phyloP scores from a whole-genome alignment of 2,797 vertebrate species.

The Pseudochromis fuscus region DNA sequence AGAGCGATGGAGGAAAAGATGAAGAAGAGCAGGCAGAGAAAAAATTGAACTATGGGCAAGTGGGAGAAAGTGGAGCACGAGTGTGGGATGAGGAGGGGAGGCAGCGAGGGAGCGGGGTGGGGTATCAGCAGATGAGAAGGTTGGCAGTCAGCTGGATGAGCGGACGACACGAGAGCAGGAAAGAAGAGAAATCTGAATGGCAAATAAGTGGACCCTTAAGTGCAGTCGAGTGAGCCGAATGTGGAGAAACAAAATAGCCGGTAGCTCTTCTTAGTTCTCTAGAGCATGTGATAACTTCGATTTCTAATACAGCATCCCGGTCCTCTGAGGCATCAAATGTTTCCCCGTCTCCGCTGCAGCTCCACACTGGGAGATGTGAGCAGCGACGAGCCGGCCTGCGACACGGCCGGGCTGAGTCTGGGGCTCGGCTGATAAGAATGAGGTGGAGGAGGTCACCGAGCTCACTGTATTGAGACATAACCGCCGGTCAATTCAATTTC shows the following conservation, averaged over 20 bases:
- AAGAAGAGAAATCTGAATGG: constrained; percentile 45
- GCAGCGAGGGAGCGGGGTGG: constrained; percentile 36
- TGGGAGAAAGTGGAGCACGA: constrained; percentile 20
- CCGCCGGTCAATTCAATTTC: constrained; percentile 79
- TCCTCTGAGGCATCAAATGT: constrained; percentile 66
- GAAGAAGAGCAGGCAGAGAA: constrained; percentile 44
- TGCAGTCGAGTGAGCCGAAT: constrained; percentile 62
- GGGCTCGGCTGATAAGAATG: constrained; percentile 76
- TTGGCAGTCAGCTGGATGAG: constrained; percentile 36
- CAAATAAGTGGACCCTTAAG: constrained; percentile 47
- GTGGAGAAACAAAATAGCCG: constrained; percentile 48
- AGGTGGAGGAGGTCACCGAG: constrained; percentile 74
- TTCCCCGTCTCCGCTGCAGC: constrained; percentile 34
- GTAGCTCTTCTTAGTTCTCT: constrained; percentile 32
- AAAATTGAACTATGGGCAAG: constrained; percentile 34
- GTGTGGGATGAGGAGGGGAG: constrained; percentile 26
- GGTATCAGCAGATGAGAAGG: constrained; percentile 28
- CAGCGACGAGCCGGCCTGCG: constrained; percentile 32
- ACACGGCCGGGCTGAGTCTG: constrained; percentile 63
- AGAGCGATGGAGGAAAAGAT: constrained; percentile 48
- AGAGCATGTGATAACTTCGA: constrained; percentile 51
- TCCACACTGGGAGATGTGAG: constrained; percentile 61
- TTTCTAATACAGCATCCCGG: constrained; percentile 59
- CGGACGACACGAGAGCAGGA: constrained; percentile 37
- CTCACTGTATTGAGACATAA: constrained; percentile 72